These are phyloP conservation scores for Proales similis DNA, from an alignment of 1,140 invertebrate species.

Conservation along the genomic window DNA sequence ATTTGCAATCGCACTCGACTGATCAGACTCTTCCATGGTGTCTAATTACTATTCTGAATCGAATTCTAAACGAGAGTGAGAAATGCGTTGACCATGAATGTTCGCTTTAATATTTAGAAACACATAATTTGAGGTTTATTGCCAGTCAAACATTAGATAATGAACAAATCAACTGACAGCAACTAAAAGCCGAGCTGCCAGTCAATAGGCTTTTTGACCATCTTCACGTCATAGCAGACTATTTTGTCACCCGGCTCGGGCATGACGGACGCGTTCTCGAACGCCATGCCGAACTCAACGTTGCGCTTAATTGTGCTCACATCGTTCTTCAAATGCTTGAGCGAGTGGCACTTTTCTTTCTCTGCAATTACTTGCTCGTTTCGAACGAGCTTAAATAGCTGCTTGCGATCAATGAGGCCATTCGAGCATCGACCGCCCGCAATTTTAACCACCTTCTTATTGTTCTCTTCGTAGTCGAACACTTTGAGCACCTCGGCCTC, in stretches of 20 bases:
- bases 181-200: constrained; percentile 75
- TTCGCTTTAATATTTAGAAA: too few species aligned
- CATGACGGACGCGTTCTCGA: constrained; percentile 61
- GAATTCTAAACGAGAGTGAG: not conserved
- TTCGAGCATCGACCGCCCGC: constrained; percentile 77
- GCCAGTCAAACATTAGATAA: too few species aligned
- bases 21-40: not conserved
- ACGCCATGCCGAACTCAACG: constrained; percentile 75
- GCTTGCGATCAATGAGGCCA: constrained; percentile 66
- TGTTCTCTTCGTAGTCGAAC: constrained; percentile 73
- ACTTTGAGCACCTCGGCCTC: constrained; percentile 76
- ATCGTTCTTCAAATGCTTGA: constrained; percentile 81
- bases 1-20: not conserved
- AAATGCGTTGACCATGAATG: too few species aligned
- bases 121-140: too few species aligned
- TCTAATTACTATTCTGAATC: not conserved
- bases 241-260: constrained; percentile 71
- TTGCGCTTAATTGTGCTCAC: constrained; percentile 72
- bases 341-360: constrained; percentile 59
- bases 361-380: constrained; percentile 62
- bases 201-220: constrained; percentile 60
- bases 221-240: constrained; percentile 65
- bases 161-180: not conserved
- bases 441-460: constrained; percentile 68
- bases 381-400: constrained; percentile 64